These are phyloP conservation scores for Sturnira hondurensis DNA, from an alignment of 2,113 vertebrate species.

Conservation along the genomic window DNA sequence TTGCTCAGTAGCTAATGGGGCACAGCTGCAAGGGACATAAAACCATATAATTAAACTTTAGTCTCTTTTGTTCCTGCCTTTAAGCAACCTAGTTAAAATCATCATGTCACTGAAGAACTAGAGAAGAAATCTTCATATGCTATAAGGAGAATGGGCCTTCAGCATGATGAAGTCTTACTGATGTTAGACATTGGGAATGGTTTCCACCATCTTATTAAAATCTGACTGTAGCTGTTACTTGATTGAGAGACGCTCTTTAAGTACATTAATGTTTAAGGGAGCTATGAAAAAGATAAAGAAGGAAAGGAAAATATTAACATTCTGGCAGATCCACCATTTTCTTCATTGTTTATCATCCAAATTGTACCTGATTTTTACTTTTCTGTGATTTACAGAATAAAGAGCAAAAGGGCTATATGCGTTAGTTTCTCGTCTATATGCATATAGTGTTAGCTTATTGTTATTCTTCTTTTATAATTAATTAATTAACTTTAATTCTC, in stretches of 20 bases:
- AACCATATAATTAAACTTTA: slow-evolving; percentile 71
- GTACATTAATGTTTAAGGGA: neutral
- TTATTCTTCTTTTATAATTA: neutral
- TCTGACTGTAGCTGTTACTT: neutral
- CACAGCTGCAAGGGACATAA: slow-evolving; percentile 72
- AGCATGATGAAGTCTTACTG: neutral
- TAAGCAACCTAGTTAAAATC: slow-evolving; percentile 36
- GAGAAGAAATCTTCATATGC: slow-evolving; percentile 27
- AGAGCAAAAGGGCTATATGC: neutral
- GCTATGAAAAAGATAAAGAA: neutral
- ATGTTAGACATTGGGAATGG: neutral
- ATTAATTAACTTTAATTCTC: no score
- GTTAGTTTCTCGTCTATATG: neutral
- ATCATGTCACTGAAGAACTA: slow-evolving; percentile 44
- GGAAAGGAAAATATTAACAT: neutral
- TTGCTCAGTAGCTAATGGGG: slow-evolving; percentile 63
- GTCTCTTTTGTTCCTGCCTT: slow-evolving; percentile 49
- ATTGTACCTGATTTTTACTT: neutral
- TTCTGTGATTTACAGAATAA: neutral
- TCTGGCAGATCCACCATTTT: neutral
- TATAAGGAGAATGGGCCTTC: neutral
- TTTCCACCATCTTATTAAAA: neutral
- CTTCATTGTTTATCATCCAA: neutral
- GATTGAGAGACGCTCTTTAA: neutral
- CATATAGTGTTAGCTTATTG: neutral